Evolutionary conservation across 2,113 vertebrate species (phyloP).

Genomic region (Phainopepla nitens): DNA sequence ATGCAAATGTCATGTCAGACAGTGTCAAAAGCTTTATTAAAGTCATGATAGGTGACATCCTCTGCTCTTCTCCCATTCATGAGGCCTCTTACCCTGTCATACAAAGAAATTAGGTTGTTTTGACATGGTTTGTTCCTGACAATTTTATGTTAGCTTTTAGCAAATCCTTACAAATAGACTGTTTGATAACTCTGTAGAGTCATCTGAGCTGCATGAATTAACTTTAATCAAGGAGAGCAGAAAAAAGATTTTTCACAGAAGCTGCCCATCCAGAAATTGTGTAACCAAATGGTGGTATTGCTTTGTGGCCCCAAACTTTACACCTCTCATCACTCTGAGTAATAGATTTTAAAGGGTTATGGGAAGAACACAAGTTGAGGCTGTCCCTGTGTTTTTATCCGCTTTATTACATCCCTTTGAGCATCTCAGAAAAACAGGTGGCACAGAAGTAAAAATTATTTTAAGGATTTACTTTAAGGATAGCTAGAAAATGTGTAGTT

Average conservation of each 20-base stretch:
- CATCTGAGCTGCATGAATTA: neutral
- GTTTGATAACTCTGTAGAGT: neutral
- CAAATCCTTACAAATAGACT: neutral
- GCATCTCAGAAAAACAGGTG: neutral
- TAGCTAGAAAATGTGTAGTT: neutral
- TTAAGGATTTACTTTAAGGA: neutral
- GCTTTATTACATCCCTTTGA: neutral
- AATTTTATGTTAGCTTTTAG: neutral
- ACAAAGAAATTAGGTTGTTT: neutral
- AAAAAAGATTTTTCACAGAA: neutral
- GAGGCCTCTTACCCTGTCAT: neutral
- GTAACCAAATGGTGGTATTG: neutral
- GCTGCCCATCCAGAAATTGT: neutral
- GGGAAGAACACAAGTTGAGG: neutral
- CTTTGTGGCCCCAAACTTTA: neutral
- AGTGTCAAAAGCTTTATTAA: conserved; percentile 2
- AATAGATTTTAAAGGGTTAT: neutral
- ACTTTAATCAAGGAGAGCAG: neutral
- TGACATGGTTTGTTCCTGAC: neutral
- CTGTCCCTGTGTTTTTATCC: neutral
- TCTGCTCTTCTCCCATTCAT: neutral
- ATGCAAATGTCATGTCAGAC: neutral
- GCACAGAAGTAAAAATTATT: neutral
- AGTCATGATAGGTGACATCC: conserved; percentile 3
- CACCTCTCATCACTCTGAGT: neutral